A percentile compares a stretch with the other conserved stretches of the same genome.
Conservation (phyloP, 1,140 invertebrate species). For the Drosophila sp. region DNA sequence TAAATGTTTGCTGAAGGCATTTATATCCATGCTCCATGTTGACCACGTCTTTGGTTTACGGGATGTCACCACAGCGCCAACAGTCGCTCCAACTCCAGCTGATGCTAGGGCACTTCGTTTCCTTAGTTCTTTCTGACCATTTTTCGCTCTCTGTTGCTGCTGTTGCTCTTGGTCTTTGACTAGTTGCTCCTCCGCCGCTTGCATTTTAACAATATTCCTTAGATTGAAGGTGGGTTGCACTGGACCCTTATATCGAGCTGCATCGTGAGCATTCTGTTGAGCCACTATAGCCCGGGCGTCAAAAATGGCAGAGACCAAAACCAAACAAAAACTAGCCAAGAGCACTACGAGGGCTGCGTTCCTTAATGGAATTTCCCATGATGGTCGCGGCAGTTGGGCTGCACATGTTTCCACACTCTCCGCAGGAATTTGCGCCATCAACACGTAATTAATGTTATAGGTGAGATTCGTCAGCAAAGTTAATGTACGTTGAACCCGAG, state of each 20-base stretch:
- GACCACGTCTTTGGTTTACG: slow-evolving; percentile 60
- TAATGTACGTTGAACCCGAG: slow-evolving; percentile 88
- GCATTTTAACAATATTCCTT: slow-evolving; percentile 82
- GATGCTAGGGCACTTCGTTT: slow-evolving; percentile 33
- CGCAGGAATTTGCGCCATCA: slow-evolving; percentile 92
- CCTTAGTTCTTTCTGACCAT: slow-evolving; percentile 51
- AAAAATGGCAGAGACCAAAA: slow-evolving; percentile 88
- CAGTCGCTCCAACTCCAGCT: background rate
- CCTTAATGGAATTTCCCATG: slow-evolving; percentile 91
- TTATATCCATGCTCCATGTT: slow-evolving; percentile 62
- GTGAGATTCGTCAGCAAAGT: slow-evolving; percentile 86
- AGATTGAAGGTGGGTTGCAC: slow-evolving; percentile 86
- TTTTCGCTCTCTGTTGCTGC: slow-evolving; percentile 26
- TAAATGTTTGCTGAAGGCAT: slow-evolving; percentile 40
- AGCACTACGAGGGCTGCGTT: slow-evolving; percentile 87
- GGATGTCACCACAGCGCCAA: background rate
- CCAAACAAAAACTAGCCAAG: slow-evolving; percentile 86
- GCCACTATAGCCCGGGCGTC: slow-evolving; percentile 89
- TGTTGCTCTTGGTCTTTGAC: slow-evolving; percentile 44
- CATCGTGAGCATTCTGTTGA: slow-evolving; percentile 84
- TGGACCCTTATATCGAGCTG: slow-evolving; percentile 83
- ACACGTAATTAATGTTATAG: slow-evolving; percentile 87
- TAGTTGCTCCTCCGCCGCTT: slow-evolving; percentile 50
- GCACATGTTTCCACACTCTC: slow-evolving; percentile 90
- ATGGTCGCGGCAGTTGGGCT: slow-evolving; percentile 88